Percentiles rank a stretch among this genome's conserved stretches.
phyloP scores from a whole-genome alignment of 1,140 invertebrate species.

The Drosophila insularis region DNA sequence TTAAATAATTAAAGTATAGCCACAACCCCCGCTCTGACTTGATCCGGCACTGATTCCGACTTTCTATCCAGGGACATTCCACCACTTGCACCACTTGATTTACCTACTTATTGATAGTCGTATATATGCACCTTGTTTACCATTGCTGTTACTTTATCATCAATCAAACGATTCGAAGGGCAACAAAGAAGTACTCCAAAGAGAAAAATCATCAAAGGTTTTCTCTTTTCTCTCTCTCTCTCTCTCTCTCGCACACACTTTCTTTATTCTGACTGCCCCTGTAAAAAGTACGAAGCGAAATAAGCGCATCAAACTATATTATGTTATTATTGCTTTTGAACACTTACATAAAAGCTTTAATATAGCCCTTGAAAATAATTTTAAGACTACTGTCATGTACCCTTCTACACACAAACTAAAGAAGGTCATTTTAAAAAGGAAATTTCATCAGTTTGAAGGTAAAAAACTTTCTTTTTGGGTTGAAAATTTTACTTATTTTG shows the following conservation, averaged over 20 bases:
- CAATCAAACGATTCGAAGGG: slow-evolving; percentile 24
- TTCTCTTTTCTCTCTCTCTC: background rate
- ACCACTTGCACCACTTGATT: too few species aligned
- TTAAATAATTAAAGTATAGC: too few species aligned
- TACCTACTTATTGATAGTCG: background rate
- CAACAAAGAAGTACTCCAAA: background rate
- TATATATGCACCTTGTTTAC: background rate
- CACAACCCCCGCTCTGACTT: too few species aligned
- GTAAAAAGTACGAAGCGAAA: background rate
- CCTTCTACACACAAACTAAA: too few species aligned
- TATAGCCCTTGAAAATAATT: too few species aligned
- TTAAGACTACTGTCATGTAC: too few species aligned
- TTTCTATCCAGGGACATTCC: too few species aligned
- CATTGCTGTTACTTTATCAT: slow-evolving; percentile 19
- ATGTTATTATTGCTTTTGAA: slow-evolving; percentile 26
- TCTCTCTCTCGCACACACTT: background rate
- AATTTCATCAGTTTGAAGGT: too few species aligned
- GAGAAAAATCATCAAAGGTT: background rate
- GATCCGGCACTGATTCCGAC: too few species aligned
- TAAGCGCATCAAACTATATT: slow-evolving; percentile 6
- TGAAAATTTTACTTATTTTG: too few species aligned
- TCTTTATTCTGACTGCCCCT: background rate
- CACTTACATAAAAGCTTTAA: background rate
- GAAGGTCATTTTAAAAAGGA: too few species aligned
- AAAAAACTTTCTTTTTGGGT: too few species aligned